These are phyloP conservation scores for Andricus quercusramuli DNA, from an alignment of 2,888 invertebrate genomes.

Conservation along the genomic window DNA sequence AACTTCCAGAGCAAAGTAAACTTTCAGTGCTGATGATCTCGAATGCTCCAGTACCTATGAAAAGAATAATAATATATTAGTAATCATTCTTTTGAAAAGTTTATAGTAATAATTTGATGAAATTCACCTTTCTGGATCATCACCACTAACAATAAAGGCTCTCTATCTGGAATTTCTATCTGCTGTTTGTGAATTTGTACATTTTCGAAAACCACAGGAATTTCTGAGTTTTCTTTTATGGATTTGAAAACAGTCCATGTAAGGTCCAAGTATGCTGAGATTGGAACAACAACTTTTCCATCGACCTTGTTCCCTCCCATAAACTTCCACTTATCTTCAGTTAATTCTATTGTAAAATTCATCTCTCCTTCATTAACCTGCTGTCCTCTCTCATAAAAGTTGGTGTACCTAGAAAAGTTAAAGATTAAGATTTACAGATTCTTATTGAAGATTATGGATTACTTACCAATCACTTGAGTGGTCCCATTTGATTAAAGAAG, in stretches of 20 bases:
- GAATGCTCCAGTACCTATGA: conserved; percentile 69
- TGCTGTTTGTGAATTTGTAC: conserved; percentile 78
- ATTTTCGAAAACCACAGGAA: conserved; percentile 67
- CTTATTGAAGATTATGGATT: background rate
- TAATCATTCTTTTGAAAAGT: too few relatives aligned
- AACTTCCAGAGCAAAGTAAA: conserved; percentile 85
- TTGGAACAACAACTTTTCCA: conserved; percentile 82
- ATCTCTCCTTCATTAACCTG: conserved; percentile 61
- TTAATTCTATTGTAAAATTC: conserved; percentile 65
- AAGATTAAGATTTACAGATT: too few relatives aligned
- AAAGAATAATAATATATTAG: too few relatives aligned
- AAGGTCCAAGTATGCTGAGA: conserved; percentile 80
- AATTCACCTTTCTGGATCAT: conserved; percentile 67
- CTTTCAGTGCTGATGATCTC: conserved; percentile 85
- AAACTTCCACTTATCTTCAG: conserved; percentile 74
- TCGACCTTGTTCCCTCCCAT: conserved; percentile 81
- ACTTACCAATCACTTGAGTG: conserved; percentile 49
- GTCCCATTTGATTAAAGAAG: conserved; percentile 70
- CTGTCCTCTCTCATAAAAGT: conserved; percentile 66
- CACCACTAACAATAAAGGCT: conserved; percentile 68
- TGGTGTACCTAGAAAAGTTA: conserved; percentile 75
- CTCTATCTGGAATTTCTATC: conserved; percentile 79
- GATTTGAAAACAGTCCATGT: conserved; percentile 80
- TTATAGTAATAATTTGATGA: too few relatives aligned
- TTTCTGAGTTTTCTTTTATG: conserved; percentile 74